A percentile compares a stretch with the other conserved stretches of the same genome.
phyloP scores from a whole-genome alignment of 2,113 vertebrate genomes.

The Choloepus hoffmanni region DNA sequence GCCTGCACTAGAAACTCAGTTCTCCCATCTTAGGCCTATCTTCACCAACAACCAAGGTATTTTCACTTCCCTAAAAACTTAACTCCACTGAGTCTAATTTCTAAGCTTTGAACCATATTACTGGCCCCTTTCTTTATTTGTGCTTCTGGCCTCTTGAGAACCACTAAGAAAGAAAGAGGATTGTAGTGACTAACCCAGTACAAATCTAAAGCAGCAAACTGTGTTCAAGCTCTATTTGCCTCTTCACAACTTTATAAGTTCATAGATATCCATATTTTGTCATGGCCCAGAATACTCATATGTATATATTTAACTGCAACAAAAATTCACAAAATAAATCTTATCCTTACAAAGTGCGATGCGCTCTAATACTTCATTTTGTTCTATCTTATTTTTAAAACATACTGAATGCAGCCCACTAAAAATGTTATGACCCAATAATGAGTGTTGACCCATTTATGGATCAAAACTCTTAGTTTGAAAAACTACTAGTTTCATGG shows the following conservation, averaged over 20 bases:
- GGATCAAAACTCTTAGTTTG: background rate
- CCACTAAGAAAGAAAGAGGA: background rate
- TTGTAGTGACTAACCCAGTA: background rate
- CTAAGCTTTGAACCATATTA: background rate
- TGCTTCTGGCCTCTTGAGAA: background rate
- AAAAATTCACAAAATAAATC: background rate
- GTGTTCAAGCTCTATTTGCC: background rate
- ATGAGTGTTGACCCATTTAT: background rate
- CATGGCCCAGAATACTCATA: background rate
- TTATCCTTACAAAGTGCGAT: background rate
- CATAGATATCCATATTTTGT: background rate
- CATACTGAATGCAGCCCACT: background rate
- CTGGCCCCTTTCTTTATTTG: background rate
- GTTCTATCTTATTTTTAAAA: background rate
- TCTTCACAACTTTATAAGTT: slow-evolving; percentile 24
- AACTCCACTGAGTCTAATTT: background rate
- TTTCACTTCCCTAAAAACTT: background rate
- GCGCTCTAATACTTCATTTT: background rate
- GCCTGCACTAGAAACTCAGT: background rate
- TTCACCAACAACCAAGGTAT: background rate
- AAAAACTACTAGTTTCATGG: background rate
- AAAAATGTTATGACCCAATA: background rate
- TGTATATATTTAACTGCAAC: background rate
- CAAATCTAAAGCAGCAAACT: background rate
- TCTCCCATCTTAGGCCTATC: background rate